Evolutionary conservation across 2,888 invertebrate genomes (phyloP).

Genomic region (Magallana nippona): DNA sequence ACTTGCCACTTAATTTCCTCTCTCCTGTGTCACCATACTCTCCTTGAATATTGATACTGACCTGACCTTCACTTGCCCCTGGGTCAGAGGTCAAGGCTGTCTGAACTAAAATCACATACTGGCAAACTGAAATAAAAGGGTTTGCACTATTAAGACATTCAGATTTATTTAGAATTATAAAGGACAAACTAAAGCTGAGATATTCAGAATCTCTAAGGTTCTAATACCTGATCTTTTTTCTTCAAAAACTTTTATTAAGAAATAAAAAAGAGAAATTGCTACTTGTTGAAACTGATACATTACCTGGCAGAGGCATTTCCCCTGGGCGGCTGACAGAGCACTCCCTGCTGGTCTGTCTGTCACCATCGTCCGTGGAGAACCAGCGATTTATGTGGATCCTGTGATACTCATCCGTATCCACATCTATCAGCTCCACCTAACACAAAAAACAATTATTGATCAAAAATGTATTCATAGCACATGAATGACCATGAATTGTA

Average conservation of each 20-base stretch:
- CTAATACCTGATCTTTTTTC: no score
- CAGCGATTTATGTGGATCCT: slow-evolving; percentile 72
- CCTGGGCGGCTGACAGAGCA: slow-evolving; percentile 65
- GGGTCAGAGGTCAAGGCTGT: slow-evolving; percentile 72
- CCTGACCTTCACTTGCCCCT: slow-evolving; percentile 68
- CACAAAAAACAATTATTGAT: neutral
- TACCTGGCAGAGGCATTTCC: slow-evolving; percentile 68
- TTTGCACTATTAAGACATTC: neutral
- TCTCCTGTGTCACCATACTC: slow-evolving; percentile 75
- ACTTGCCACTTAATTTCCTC: slow-evolving; percentile 56
- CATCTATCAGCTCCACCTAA: slow-evolving; percentile 68
- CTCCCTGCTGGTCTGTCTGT: slow-evolving; percentile 71
- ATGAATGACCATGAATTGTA: no score
- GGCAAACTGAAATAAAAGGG: slow-evolving; percentile 64
- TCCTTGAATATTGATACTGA: slow-evolving; percentile 73
- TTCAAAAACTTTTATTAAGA: no score
- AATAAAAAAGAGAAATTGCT: no score
- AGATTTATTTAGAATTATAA: no score
- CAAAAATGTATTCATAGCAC: no score
- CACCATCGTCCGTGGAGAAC: slow-evolving; percentile 72
- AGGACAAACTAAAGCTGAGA: no score
- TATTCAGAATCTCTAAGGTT: no score
- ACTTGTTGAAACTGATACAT: neutral
- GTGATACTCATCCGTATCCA: slow-evolving; percentile 66
- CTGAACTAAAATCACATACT: slow-evolving; percentile 74